phyloP scores from a whole-genome alignment of 2,888 invertebrate species.

The Diadromus collaris region DNA sequence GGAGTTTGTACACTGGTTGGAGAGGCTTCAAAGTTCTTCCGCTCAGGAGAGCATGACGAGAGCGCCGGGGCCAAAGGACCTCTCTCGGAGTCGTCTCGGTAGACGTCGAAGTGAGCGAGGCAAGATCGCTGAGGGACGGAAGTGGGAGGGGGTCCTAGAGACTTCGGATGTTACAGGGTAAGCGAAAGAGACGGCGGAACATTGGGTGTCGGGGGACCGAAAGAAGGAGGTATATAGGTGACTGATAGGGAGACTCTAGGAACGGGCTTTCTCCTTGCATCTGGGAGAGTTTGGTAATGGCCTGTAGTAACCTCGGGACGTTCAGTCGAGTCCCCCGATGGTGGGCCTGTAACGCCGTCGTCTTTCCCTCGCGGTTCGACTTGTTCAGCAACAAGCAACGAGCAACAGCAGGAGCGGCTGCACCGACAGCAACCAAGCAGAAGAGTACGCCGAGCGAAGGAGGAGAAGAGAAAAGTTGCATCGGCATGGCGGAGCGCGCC shows the following conservation, averaged over 20 bases:
- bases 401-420: constrained; percentile 31
- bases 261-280: background rate
- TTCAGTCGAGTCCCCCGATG: constrained; percentile 66
- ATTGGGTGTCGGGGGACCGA: constrained; percentile 17
- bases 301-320: constrained; percentile 75
- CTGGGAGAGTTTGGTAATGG: constrained; percentile 76
- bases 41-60: constrained; percentile 10
- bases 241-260: background rate
- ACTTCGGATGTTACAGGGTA: background rate
- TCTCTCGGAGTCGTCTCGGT: constrained; percentile 4
- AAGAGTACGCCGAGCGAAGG: constrained; percentile 53
- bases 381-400: constrained; percentile 36
- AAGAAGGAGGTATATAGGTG: constrained; percentile 9
- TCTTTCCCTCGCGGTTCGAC: constrained; percentile 31
- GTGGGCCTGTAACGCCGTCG: constrained; percentile 37
- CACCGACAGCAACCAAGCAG: constrained; percentile 41
- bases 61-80: constrained; percentile 12
- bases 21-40: constrained; percentile 23
- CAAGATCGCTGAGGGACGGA: constrained; percentile 16
- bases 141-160: constrained; percentile 37
- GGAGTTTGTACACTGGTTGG: constrained; percentile 5
- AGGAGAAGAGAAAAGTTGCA: constrained; percentile 63
- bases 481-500: constrained; percentile 52
- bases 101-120: constrained; percentile 23
- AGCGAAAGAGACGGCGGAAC: background rate